Evolutionary conservation across 1,140 invertebrate genomes (phyloP).

Genomic region (Elysia chlorotica): DNA sequence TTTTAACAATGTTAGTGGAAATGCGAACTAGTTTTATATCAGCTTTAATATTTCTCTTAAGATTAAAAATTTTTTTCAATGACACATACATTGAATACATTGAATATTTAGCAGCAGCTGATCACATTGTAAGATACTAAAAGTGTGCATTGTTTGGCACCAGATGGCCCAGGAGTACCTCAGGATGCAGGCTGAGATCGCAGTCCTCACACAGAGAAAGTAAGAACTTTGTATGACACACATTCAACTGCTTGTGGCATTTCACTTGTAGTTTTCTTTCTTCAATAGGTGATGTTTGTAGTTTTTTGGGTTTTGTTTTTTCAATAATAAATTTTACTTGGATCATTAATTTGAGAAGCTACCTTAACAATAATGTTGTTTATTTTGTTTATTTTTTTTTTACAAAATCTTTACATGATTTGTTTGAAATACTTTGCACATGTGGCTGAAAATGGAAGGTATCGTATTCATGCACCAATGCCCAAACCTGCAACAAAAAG

Average conservation of each 20-base stretch:
- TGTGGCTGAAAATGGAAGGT: too few relatives aligned
- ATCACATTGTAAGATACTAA: too few relatives aligned
- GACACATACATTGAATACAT: too few relatives aligned
- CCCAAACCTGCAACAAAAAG: too few relatives aligned
- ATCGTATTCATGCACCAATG: too few relatives aligned
- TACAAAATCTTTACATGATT: too few relatives aligned
- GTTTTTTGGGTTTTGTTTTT: not conserved
- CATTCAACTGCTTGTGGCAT: not conserved
- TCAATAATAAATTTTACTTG: not conserved
- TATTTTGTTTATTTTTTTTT: too few relatives aligned
- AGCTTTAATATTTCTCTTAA: too few relatives aligned
- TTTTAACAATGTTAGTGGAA: not conserved
- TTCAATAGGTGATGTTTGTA: not conserved
- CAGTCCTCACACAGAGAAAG: conserved; percentile 69
- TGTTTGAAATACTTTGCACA: too few relatives aligned
- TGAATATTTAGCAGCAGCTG: too few relatives aligned
- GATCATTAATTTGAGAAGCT: not conserved
- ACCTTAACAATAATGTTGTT: not conserved
- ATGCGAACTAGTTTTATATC: not conserved
- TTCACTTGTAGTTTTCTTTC: not conserved
- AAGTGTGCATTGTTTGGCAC: too few relatives aligned
- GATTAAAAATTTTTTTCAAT: too few relatives aligned
- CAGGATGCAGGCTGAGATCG: conserved; percentile 76
- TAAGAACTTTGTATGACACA: conserved; percentile 27
- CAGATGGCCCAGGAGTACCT: conserved; percentile 67